These are phyloP conservation scores for Diadegma fenestrale DNA, from an alignment of 2,888 invertebrate species.

Conservation along the genomic window DNA sequence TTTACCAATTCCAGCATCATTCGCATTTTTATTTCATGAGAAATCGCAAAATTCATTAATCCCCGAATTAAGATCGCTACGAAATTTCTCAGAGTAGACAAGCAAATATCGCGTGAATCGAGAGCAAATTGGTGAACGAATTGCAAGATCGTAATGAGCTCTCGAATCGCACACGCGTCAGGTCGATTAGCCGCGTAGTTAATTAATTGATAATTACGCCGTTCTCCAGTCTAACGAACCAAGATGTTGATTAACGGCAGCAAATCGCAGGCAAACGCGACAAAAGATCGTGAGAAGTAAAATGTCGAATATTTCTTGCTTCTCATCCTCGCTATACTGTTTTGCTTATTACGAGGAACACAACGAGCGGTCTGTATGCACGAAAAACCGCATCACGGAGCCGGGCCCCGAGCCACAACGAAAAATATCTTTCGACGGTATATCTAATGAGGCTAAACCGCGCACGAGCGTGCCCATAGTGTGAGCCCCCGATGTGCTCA, in stretches of 20 bases:
- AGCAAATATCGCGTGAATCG: background rate
- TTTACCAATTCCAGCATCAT: too few species aligned
- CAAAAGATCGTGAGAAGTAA: constrained; percentile 42
- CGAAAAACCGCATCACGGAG: constrained; percentile 65
- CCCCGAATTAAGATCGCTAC: background rate
- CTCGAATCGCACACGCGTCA: background rate
- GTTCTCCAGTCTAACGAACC: background rate
- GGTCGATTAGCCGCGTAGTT: constrained; percentile 7
- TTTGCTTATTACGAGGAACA: constrained; percentile 33
- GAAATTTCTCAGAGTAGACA: background rate
- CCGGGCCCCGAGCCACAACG: constrained; percentile 66
- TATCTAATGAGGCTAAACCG: constrained; percentile 84
- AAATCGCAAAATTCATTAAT: background rate
- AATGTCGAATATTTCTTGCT: constrained; percentile 1
- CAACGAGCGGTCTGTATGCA: constrained; percentile 22
- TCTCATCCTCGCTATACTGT: background rate
- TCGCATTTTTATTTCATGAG: too few species aligned
- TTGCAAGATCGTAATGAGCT: background rate
- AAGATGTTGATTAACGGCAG: constrained; percentile 34
- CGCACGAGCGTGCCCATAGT: constrained; percentile 79
- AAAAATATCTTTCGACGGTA: constrained; percentile 81
- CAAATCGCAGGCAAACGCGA: background rate
- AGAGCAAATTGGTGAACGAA: background rate
- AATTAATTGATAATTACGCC: constrained; percentile 35
- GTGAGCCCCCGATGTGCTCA: constrained; percentile 46